These are phyloP conservation scores for Drosophila sp. DNA, from an alignment of 1,140 invertebrate species.

Conservation along the genomic window DNA sequence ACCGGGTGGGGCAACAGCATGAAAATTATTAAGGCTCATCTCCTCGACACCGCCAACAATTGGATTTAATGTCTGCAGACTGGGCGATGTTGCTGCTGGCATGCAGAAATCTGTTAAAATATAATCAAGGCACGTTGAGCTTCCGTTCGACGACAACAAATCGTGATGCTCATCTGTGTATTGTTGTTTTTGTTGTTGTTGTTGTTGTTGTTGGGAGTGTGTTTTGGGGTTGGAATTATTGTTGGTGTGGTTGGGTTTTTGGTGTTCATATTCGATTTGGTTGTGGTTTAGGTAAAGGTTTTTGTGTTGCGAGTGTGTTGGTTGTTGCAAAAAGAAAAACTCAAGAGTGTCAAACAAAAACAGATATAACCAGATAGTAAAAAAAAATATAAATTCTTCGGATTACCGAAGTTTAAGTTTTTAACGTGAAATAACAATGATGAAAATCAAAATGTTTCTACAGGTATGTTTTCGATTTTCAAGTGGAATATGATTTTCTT, in stretches of 20 bases:
- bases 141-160: conserved; percentile 84
- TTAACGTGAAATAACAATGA: background rate
- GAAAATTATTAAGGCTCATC: conserved; percentile 70
- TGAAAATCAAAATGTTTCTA: too few relatives aligned
- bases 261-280: background rate
- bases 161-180: conserved; percentile 74
- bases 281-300: conserved; percentile 3
- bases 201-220: conserved; percentile 22
- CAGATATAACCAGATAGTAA: background rate
- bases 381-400: conserved; percentile 18
- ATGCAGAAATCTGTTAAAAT: conserved; percentile 85
- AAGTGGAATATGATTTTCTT: too few relatives aligned
- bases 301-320: conserved; percentile 9
- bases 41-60: conserved; percentile 76
- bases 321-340: conserved; percentile 30
- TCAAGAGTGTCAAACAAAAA: conserved; percentile 36
- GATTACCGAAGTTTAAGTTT: background rate
- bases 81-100: conserved; percentile 88
- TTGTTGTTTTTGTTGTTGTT: conserved; percentile 27
- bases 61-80: conserved; percentile 85
- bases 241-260: conserved; percentile 14
- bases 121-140: conserved; percentile 86
- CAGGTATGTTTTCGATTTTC: too few relatives aligned
- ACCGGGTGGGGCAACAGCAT: conserved; percentile 72
- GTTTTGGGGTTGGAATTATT: conserved; percentile 13